These are phyloP conservation scores for Cheiracanthium punctorium DNA, from an alignment of 2,888 invertebrate species.

Conservation along the genomic window DNA sequence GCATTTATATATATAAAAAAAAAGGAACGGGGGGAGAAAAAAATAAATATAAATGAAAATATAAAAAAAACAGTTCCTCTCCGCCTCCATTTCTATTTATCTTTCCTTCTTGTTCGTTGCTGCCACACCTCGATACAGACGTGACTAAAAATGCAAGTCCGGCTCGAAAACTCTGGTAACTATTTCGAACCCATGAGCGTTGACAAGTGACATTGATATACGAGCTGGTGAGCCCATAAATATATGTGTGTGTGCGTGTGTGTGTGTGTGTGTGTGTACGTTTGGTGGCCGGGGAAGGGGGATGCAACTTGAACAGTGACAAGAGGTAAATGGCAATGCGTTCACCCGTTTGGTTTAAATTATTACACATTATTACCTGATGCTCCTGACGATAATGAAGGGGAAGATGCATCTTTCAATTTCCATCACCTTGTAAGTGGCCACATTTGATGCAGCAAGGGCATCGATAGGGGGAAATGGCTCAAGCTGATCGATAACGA, in stretches of 20 bases:
- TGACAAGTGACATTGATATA: constrained; percentile 57
- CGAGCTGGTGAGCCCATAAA: constrained; percentile 33
- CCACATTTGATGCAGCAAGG: too few species aligned
- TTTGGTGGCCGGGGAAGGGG: background rate
- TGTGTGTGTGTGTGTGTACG: too few species aligned
- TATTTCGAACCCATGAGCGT: background rate
- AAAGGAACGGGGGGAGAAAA: too few species aligned
- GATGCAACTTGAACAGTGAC: constrained; percentile 23
- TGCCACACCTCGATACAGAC: constrained; percentile 1
- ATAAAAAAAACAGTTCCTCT: background rate
- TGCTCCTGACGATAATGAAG: constrained; percentile 40
- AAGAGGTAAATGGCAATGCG: constrained; percentile 18
- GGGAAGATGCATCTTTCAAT: constrained; percentile 16
- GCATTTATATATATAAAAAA: too few species aligned
- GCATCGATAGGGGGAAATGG: too few species aligned
- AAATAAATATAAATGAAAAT: too few species aligned
- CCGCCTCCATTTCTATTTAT: constrained; percentile 12
- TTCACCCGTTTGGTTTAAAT: constrained; percentile 35
- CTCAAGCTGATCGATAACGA: too few species aligned
- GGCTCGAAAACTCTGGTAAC: background rate
- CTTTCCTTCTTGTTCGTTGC: background rate
- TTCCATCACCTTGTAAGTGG: background rate
- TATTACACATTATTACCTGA: constrained; percentile 50
- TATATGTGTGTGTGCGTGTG: too few species aligned
- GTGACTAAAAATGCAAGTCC: constrained; percentile 18